Percentiles rank a stretch among this genome's conserved stretches.
Evolutionary conservation across 1,140 invertebrate species (phyloP).

Genomic region (Agrypnia vestita): DNA sequence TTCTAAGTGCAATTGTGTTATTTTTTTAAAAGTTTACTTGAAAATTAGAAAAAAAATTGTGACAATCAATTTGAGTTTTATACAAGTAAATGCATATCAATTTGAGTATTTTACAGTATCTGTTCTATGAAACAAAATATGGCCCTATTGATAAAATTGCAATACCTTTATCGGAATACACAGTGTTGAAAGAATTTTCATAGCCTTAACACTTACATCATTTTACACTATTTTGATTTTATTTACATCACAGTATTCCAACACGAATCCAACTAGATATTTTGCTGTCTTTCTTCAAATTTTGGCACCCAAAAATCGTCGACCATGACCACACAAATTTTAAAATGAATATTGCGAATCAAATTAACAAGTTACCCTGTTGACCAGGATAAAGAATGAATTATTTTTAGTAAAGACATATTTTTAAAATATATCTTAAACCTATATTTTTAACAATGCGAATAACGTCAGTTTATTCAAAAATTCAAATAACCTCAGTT

Average conservation of each 20-base stretch:
- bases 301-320: slow-evolving; percentile 30
- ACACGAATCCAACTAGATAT: slow-evolving; percentile 18
- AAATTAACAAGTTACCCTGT: slow-evolving; percentile 42
- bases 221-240: slow-evolving; percentile 30
- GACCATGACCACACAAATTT: background rate
- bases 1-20: background rate
- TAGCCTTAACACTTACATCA: background rate
- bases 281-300: slow-evolving; percentile 2
- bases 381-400: slow-evolving; percentile 39
- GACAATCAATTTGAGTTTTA: background rate
- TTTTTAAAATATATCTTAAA: slow-evolving; percentile 27
- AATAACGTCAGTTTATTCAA: slow-evolving; percentile 17
- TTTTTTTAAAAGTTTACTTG: background rate
- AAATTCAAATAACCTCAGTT: slow-evolving; percentile 23
- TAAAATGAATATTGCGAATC: slow-evolving; percentile 45
- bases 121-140: background rate
- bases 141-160: slow-evolving; percentile 14
- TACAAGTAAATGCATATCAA: background rate
- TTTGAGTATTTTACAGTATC: background rate
- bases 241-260: slow-evolving; percentile 41
- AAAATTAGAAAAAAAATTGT: slow-evolving; percentile 22
- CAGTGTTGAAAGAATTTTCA: slow-evolving; percentile 11
- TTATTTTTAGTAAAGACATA: slow-evolving; percentile 6
- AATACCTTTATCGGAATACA: slow-evolving; percentile 17
- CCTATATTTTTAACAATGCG: background rate